These are phyloP conservation scores for Stenodema calcarata DNA, from an alignment of 2,888 invertebrate species.

Conservation along the genomic window DNA sequence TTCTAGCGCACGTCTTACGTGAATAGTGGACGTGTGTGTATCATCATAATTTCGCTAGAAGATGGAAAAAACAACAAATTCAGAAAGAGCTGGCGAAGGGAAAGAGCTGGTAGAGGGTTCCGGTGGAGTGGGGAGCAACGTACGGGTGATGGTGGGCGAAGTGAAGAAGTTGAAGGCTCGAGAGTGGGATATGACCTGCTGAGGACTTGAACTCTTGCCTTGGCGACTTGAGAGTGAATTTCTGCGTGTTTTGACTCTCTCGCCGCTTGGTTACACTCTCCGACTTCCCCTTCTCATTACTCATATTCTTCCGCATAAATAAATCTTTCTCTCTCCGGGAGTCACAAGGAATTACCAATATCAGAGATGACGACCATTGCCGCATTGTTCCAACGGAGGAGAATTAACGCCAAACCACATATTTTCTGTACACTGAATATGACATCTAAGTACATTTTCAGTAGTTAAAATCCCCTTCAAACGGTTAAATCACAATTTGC, in stretches of 20 bases:
- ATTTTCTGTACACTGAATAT: too few species aligned
- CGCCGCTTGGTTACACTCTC: background rate
- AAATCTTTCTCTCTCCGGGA: background rate
- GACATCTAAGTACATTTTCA: too few species aligned
- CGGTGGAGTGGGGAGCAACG: background rate
- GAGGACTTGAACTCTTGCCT: slow-evolving; percentile 17
- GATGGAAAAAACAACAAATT: background rate
- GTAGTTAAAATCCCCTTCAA: too few species aligned
- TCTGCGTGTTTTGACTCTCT: slow-evolving; percentile 27
- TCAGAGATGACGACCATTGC: background rate
- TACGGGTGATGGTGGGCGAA: background rate
- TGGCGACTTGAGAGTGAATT: slow-evolving; percentile 11
- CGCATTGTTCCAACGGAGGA: background rate
- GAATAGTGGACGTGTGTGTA: background rate
- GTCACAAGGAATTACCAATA: slow-evolving; percentile 14
- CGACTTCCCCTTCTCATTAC: background rate
- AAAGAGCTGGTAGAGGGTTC: background rate
- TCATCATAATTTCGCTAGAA: background rate
- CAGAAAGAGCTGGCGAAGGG: background rate
- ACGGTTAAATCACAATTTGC: too few species aligned
- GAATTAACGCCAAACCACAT: background rate
- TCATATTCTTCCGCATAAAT: slow-evolving; percentile 8
- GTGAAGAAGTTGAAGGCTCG: background rate
- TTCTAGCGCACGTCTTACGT: background rate
- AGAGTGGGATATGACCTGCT: slow-evolving; percentile 16